Percentiles rank a stretch among this genome's conserved stretches.
These are phyloP conservation scores for Trachythela sp. DNA, from an alignment of 64 coral and sea anemone species.

Conservation along the genomic window DNA sequence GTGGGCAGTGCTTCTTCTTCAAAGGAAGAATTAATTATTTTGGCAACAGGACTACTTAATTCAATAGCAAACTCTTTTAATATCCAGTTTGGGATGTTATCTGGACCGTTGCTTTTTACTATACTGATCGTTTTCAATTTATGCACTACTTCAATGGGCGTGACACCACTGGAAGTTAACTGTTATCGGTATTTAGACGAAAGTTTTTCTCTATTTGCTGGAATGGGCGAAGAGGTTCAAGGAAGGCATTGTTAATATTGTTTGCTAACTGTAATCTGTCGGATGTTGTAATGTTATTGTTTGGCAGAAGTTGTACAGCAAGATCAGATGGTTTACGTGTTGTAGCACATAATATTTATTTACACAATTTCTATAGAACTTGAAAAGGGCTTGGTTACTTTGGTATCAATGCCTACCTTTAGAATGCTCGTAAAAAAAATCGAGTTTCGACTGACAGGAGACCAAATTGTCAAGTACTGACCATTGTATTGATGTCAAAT, in stretches of 20 bases:
- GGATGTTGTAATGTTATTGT: slow-evolving; percentile 26
- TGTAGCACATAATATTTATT: slow-evolving; percentile 38
- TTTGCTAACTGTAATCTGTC: slow-evolving; percentile 44
- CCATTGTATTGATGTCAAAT: too few relatives aligned
- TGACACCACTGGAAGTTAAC: slow-evolving; percentile 4
- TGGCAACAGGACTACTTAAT: slow-evolving; percentile 33
- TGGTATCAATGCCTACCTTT: too few relatives aligned
- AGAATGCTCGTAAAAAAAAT: neutral
- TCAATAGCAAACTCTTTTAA: slow-evolving; percentile 35
- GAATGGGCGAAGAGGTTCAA: slow-evolving; percentile 35
- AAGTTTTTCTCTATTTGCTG: slow-evolving; percentile 3
- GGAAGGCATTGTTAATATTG: slow-evolving; percentile 44
- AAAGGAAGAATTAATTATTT: slow-evolving; percentile 34
- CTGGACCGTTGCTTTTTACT: slow-evolving; percentile 35
- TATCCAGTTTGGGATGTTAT: slow-evolving; percentile 42
- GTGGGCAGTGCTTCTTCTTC: slow-evolving; percentile 9
- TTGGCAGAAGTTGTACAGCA: neutral
- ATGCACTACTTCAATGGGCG: neutral
- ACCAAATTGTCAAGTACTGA: too few relatives aligned
- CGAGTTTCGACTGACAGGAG: too few relatives aligned
- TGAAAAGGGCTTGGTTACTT: slow-evolving; percentile 23
- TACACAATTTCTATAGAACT: slow-evolving; percentile 38
- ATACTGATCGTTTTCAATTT: neutral
- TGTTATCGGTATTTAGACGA: slow-evolving; percentile 4
- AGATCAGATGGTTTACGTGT: slow-evolving; percentile 23